These are phyloP conservation scores for Ovibos moschatus DNA, from an alignment of 2,113 vertebrate genomes.

Conservation along the genomic window DNA sequence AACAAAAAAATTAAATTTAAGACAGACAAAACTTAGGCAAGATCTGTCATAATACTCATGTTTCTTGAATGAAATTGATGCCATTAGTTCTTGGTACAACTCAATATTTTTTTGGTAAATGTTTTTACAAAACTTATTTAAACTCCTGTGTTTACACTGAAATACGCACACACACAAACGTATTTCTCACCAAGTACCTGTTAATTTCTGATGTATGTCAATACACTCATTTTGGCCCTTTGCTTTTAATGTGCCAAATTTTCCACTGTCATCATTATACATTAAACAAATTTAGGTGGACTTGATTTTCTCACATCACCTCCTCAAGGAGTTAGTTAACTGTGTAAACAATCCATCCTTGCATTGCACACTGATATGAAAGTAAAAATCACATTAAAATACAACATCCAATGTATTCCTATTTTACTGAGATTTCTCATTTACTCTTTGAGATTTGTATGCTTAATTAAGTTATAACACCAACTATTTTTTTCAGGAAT, in stretches of 20 bases:
- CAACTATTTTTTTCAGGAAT: neutral
- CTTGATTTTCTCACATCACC: neutral
- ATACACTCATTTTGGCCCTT: neutral
- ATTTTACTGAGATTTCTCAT: neutral
- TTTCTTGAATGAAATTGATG: neutral
- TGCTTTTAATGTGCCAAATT: neutral
- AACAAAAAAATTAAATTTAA: neutral
- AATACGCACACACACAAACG: neutral
- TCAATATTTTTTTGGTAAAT: neutral
- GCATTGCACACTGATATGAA: neutral
- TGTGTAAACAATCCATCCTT: neutral
- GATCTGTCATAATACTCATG: neutral
- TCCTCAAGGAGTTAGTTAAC: neutral
- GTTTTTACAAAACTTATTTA: neutral
- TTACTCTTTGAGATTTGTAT: neutral
- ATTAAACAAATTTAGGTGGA: neutral
- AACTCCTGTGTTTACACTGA: neutral
- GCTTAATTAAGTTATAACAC: neutral
- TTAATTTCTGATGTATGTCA: neutral
- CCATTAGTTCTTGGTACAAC: neutral
- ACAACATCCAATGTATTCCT: neutral
- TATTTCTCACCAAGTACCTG: neutral
- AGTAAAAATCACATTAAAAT: neutral
- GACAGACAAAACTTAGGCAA: neutral
- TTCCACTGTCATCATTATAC: neutral